phyloP scores from a whole-genome alignment of 2,797 vertebrate genomes.

The Macropus fuliginosus region DNA sequence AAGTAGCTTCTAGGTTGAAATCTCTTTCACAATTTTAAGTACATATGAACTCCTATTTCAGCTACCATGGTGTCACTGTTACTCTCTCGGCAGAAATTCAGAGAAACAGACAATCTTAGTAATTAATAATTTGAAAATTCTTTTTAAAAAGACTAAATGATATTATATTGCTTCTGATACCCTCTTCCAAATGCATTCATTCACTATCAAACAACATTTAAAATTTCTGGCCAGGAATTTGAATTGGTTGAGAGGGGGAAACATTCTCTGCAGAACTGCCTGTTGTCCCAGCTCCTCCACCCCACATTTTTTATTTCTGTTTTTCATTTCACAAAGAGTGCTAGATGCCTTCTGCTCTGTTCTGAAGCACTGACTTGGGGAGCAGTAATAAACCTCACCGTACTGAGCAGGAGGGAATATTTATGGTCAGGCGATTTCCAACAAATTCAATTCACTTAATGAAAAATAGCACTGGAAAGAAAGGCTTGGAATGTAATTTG shows the following conservation, averaged over 20 bases:
- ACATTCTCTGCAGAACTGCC: neutral
- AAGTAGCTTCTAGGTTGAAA: neutral
- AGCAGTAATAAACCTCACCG: neutral
- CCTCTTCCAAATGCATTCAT: neutral
- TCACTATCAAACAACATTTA: neutral
- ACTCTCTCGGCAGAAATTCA: neutral
- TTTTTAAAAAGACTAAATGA: neutral
- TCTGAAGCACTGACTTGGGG: neutral
- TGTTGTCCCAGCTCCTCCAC: neutral
- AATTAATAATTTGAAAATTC: too few relatives aligned
- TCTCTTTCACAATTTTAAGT: neutral
- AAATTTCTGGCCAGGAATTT: neutral
- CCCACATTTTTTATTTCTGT: neutral
- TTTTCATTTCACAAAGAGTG: neutral
- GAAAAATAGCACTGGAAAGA: neutral
- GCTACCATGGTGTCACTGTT: neutral
- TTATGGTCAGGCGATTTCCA: conserved; percentile 60
- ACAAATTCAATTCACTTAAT: conserved; percentile 71
- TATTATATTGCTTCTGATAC: neutral
- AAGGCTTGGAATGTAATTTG: conserved; percentile 55
- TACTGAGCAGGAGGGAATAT: conserved; percentile 27
- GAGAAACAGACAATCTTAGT: neutral
- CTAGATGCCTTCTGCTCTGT: conserved; percentile 27
- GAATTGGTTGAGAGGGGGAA: neutral
- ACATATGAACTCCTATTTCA: neutral